phyloP scores from a whole-genome alignment of 2,113 vertebrate species.

The Petrocephalus microphthalmus region DNA sequence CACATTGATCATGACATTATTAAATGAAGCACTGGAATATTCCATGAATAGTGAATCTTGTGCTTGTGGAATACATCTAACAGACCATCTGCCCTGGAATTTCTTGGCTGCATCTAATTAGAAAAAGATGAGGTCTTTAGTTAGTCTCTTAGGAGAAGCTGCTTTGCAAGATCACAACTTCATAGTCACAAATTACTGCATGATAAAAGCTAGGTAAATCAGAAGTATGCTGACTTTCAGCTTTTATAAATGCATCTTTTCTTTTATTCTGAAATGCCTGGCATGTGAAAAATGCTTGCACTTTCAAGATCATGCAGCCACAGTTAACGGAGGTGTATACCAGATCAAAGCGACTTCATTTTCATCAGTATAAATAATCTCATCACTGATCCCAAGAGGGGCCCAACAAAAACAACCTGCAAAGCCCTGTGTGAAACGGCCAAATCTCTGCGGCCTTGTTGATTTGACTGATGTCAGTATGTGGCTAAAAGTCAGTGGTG shows the following conservation, averaged over 20 bases:
- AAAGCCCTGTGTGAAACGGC: neutral
- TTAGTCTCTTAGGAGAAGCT: neutral
- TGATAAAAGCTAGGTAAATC: neutral
- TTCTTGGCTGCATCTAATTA: neutral
- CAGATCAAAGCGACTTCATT: neutral
- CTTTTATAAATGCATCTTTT: neutral
- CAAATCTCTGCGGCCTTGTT: neutral
- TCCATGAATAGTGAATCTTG: neutral
- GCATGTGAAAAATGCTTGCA: no score
- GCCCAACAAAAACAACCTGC: slow-evolving; percentile 1
- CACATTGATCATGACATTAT: neutral
- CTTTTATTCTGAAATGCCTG: neutral
- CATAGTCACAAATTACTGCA: neutral
- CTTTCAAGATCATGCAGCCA: no score
- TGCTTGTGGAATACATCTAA: neutral
- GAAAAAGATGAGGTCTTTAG: neutral
- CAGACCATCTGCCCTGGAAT: neutral
- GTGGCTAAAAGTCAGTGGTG: slow-evolving; percentile 1
- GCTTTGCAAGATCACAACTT: neutral
- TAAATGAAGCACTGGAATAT: neutral
- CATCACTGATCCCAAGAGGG: neutral
- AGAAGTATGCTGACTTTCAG: neutral
- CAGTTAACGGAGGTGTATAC: neutral
- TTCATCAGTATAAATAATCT: neutral
- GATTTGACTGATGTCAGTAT: neutral